Evolutionary conservation across 2,888 invertebrate species (phyloP).

Genomic region (Tenthredo distinguenda): DNA sequence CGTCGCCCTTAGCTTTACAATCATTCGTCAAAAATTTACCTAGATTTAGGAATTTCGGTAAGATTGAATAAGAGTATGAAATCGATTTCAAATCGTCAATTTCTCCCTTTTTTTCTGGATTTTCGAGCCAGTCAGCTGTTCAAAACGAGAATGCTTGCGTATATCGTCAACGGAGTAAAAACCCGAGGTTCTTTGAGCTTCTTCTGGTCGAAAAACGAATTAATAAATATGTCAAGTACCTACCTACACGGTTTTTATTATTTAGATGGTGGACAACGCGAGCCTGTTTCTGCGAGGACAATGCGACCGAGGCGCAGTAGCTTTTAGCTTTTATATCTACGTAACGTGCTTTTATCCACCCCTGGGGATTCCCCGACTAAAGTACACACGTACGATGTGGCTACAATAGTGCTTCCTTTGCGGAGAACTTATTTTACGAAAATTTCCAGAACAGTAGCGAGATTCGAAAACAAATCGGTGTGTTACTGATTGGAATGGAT

Average conservation of each 20-base stretch:
- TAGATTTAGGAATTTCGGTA: not conserved
- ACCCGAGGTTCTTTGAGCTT: not conserved
- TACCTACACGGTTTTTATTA: not conserved
- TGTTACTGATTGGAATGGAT: not conserved
- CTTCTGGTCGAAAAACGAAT: not conserved
- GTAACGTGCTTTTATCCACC: conserved; percentile 24
- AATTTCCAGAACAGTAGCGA: not conserved
- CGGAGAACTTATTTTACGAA: not conserved
- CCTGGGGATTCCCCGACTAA: conserved; percentile 29
- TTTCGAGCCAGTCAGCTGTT: not conserved
- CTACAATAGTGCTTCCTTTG: not conserved
- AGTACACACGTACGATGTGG: not conserved
- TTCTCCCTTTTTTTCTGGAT: not conserved
- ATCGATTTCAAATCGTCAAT: not conserved
- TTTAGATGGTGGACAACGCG: not conserved
- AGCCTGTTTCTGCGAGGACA: not conserved
- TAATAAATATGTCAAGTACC: not conserved
- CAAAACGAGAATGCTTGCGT: too few species aligned
- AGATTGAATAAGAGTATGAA: not conserved
- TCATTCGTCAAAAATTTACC: not conserved
- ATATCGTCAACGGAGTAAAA: not conserved
- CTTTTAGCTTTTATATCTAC: conserved; percentile 19
- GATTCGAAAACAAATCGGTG: not conserved
- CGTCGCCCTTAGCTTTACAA: conserved; percentile 43
- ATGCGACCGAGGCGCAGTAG: not conserved